Evolutionary conservation across 2,113 vertebrate genomes (phyloP).

Genomic region (Engraulis encrasicolus): DNA sequence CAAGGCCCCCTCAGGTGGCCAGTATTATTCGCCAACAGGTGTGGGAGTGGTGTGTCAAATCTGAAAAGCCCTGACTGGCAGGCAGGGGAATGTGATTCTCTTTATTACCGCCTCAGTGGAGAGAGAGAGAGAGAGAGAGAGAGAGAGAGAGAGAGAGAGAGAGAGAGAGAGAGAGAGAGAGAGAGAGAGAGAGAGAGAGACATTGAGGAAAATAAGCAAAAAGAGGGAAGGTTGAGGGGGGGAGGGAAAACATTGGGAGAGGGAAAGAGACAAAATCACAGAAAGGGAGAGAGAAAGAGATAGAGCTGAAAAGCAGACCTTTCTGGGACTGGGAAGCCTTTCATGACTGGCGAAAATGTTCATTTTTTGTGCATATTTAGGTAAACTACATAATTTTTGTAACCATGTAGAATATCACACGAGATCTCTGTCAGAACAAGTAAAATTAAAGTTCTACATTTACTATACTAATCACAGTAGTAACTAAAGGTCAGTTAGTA

Average conservation of each 20-base stretch:
- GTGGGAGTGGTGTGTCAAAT: constrained; percentile 77
- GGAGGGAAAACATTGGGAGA: neutral
- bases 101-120: constrained; percentile 66
- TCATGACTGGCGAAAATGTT: neutral
- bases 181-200: neutral
- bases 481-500: no score
- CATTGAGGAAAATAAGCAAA: neutral
- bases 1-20: constrained; percentile 37
- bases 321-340: no score
- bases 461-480: no score
- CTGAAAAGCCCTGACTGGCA: constrained; percentile 77
- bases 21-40: constrained; percentile 69
- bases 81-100: constrained; percentile 73
- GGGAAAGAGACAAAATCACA: constrained; percentile 2
- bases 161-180: constrained; percentile 1
- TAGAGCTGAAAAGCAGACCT: neutral
- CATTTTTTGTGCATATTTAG: no score
- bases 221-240: neutral
- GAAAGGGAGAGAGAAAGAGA: neutral
- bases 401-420: no score
- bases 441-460: no score
- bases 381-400: no score
- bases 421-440: no score
- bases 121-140: constrained; percentile 7
- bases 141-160: neutral